These are phyloP conservation scores for Dasyornis broadbenti DNA, from an alignment of 2,113 vertebrate genomes.

Conservation along the genomic window DNA sequence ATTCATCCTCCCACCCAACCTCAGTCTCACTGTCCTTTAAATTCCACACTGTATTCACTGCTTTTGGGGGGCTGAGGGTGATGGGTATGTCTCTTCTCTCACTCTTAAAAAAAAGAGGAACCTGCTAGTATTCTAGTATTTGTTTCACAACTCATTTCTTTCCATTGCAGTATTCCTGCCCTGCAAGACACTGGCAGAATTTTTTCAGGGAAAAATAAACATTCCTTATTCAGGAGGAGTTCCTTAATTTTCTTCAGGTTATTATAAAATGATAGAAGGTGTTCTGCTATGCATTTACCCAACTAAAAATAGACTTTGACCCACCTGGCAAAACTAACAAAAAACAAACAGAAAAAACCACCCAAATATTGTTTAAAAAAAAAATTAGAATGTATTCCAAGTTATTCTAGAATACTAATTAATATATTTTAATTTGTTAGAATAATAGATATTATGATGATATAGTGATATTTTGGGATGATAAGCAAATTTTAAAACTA, in stretches of 20 bases:
- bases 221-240: not conserved
- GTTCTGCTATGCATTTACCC: not conserved
- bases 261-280: not conserved
- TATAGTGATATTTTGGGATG: not conserved
- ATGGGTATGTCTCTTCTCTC: not conserved
- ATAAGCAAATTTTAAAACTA: not conserved
- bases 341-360: accelerated
- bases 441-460: not conserved
- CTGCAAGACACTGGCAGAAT: not conserved
- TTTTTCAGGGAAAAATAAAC: not conserved
- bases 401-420: not conserved
- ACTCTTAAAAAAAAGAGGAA: not conserved
- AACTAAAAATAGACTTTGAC: not conserved
- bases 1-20: not conserved
- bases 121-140: not conserved
- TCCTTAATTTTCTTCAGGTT: not conserved
- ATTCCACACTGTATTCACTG: not conserved
- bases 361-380: not conserved
- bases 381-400: not conserved
- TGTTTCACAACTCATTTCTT: not conserved
- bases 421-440: not conserved
- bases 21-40: not conserved
- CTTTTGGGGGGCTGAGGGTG: not conserved
- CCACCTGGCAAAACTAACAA: not conserved
- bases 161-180: not conserved